Percentiles rank a stretch among this genome's conserved stretches.
phyloP scores from a whole-genome alignment of 2,113 vertebrate genomes.

The Callipepla californica region DNA sequence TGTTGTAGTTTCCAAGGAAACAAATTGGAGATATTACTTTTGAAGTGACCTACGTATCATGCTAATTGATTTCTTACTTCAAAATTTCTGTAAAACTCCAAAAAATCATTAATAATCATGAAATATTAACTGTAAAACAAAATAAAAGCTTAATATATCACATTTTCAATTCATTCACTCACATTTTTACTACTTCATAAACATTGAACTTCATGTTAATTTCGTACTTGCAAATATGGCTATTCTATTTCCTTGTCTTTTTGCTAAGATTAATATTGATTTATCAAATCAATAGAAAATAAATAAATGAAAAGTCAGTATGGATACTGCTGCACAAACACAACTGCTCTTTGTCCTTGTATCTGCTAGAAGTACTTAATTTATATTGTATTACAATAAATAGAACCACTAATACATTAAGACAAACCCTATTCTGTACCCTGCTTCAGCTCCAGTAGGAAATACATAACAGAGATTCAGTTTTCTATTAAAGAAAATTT shows the following conservation, averaged over 20 bases:
- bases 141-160: background rate
- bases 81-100: background rate
- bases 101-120: background rate
- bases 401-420: background rate
- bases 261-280: background rate
- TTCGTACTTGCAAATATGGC: background rate
- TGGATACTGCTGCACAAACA: background rate
- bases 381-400: background rate
- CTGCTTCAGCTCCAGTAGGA: accelerated
- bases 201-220: background rate
- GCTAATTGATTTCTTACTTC: background rate
- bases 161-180: background rate
- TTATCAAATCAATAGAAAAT: background rate
- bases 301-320: background rate
- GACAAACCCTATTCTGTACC: background rate
- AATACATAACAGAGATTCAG: background rate
- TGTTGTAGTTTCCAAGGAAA: too few species aligned
- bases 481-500: background rate
- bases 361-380: background rate
- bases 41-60: too few species aligned
- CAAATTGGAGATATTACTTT: too few species aligned
- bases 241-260: background rate
- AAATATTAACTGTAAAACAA: background rate
- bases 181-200: background rate
- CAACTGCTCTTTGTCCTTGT: background rate